Evolutionary conservation across 2,113 vertebrate species (phyloP).

Genomic region (Malurus alboscapulatus): DNA sequence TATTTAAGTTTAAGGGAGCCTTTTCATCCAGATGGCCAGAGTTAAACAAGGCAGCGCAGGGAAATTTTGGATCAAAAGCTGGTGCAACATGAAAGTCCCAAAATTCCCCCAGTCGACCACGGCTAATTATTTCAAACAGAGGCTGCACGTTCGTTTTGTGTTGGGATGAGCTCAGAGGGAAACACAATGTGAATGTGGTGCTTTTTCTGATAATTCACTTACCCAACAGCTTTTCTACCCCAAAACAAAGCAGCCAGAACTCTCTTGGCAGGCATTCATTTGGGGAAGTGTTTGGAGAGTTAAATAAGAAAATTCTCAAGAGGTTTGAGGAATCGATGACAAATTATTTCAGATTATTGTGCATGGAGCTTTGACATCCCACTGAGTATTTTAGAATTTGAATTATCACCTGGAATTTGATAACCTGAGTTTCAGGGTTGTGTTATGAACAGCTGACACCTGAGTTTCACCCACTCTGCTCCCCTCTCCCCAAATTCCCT

Average conservation of each 20-base stretch:
- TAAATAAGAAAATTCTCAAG: neutral
- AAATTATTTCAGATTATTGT: neutral
- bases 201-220: neutral
- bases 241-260: neutral
- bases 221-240: neutral
- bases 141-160: constrained; percentile 25
- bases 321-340: neutral
- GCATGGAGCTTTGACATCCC: neutral
- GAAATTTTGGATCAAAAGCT: constrained; percentile 75
- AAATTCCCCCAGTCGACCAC: constrained; percentile 61
- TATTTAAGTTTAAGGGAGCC: constrained; percentile 72
- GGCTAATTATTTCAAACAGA: constrained; percentile 69
- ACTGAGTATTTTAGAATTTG: neutral
- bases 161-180: neutral
- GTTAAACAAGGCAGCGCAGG: constrained; percentile 66
- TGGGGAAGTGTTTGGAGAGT: neutral
- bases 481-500: neutral
- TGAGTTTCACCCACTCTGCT: neutral
- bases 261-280: neutral
- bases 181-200: accelerated
- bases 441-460: neutral
- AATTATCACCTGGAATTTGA: neutral
- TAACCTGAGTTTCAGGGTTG: neutral
- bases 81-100: constrained; percentile 69
- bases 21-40: constrained; percentile 75